Base-by-base conservation (phyloP, 2,888 invertebrate genomes). In the Stegana nigrithorax region DNA sequence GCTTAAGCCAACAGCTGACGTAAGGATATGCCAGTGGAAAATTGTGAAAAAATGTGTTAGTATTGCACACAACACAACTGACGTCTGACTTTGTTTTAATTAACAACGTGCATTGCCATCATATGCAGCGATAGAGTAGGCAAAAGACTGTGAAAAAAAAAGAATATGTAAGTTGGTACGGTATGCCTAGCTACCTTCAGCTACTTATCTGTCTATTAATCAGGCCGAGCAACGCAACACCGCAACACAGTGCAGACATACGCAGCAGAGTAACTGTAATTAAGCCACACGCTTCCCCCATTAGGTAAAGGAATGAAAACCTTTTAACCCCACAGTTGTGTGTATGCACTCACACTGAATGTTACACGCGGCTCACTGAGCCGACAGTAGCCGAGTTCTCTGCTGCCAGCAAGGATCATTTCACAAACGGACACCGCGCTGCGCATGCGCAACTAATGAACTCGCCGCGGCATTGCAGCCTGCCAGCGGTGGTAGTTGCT, bases 391-490 rank as follows among this genome's bases (percentile, higher is more conserved):
- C n/a, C n/a, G n/a, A n/a, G n/a, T n/a, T n/a, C n/a, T 17, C 25
- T 47, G 21, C 25, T 8, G 23, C 25, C 17, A 12, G 12, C 21
- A 32, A 29, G 32, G 53, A 55, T 55, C 53, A 55, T 17, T 55
- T 36, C 53, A 55, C 53, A 55, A 53, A 53, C n/a, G 29, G 21
- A 57, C 66, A 59, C 21, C 50, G 57, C 47, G 50, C 36, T 25
- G 72, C 70, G 77, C 75, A 78, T 70, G 75, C 75, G 79, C 75
- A 73, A 78, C 75, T 76, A 76, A 76, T 76, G 77, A 74, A 47
- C 27, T 44, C 58, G 39, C n/a, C 50, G 39, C 59, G n/a, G n/a
- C 21, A 50, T 14, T 25, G 2, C 25, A 50, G 21, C 14, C 14
- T 4, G 23, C 6, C 6, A 23, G 47, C 50, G 23, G 36, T 36